Evolutionary conservation across 2,113 vertebrate species (phyloP).

Genomic region (Thymallus thymallus): DNA sequence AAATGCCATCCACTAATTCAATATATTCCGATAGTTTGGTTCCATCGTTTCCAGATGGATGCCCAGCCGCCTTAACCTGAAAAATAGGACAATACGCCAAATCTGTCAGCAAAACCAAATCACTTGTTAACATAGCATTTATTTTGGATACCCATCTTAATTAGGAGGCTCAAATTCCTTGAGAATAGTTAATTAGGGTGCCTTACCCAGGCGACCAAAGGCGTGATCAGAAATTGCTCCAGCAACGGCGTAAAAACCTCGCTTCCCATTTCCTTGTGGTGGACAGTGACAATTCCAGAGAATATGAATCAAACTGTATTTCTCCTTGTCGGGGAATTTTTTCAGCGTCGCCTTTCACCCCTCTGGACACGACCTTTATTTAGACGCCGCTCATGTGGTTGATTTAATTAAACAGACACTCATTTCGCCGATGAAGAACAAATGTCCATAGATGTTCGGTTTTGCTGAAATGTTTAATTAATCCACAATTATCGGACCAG

Average conservation of each 20-base stretch:
- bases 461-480: conserved; percentile 23
- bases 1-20: conserved; percentile 90
- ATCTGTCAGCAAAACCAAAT: conserved; percentile 2
- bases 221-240: conserved; percentile 94
- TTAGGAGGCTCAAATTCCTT: conserved; percentile 13
- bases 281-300: conserved; percentile 18
- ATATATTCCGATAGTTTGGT: conserved; percentile 90
- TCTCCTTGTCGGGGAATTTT: not conserved
- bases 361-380: conserved; percentile 22
- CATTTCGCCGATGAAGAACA: conserved; percentile 50
- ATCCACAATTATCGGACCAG: conserved; percentile 55
- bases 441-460: conserved; percentile 41
- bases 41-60: conserved; percentile 77
- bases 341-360: conserved; percentile 1
- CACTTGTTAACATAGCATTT: not conserved
- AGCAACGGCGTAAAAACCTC: conserved; percentile 90
- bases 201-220: conserved; percentile 97
- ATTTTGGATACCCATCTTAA: not conserved
- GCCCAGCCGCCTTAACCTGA: conserved; percentile 91
- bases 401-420: conserved; percentile 54
- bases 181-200: conserved; percentile 22
- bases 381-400: conserved; percentile 49
- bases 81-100: conserved; percentile 46
- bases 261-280: conserved; percentile 82
- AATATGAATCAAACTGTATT: not conserved